phyloP scores from a whole-genome alignment of 2,888 invertebrate genomes.

The Fragum sueziense region DNA sequence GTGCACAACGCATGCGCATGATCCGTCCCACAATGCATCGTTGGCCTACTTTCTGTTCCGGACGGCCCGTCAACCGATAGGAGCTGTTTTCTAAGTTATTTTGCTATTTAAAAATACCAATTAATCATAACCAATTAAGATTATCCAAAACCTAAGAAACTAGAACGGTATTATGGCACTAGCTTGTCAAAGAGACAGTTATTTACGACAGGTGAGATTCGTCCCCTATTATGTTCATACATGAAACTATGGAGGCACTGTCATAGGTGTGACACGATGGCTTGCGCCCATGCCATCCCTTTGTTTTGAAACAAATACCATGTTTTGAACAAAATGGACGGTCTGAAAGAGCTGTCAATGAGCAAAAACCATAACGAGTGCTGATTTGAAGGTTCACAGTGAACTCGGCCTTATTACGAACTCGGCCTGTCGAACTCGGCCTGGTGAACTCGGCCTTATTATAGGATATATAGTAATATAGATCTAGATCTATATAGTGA shows the following conservation, averaged over 20 bases:
- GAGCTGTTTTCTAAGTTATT: too few relatives aligned
- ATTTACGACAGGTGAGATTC: slow-evolving; percentile 73
- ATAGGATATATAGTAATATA: too few relatives aligned
- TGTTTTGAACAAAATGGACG: neutral
- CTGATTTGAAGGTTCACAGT: too few relatives aligned
- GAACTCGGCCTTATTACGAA: too few relatives aligned
- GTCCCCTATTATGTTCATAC: neutral
- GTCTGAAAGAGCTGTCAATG: neutral
- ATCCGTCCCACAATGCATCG: slow-evolving; percentile 51
- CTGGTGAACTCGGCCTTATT: too few relatives aligned
- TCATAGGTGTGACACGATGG: neutral
- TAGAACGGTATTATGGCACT: too few relatives aligned
- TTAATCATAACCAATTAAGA: too few relatives aligned
- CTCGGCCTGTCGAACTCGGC: too few relatives aligned
- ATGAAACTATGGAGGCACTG: neutral
- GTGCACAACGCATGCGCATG: slow-evolving; percentile 43
- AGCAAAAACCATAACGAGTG: neutral
- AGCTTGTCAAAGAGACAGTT: slow-evolving; percentile 78
- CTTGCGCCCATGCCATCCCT: neutral
- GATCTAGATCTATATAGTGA: too few relatives aligned
- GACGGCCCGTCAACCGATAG: neutral
- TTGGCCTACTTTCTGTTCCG: slow-evolving; percentile 43
- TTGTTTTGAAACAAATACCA: neutral
- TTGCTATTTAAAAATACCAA: too few relatives aligned
- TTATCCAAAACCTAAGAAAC: too few relatives aligned